Base-by-base conservation (phyloP, 2,113 vertebrate genomes). In the Echinops telfairi region DNA sequence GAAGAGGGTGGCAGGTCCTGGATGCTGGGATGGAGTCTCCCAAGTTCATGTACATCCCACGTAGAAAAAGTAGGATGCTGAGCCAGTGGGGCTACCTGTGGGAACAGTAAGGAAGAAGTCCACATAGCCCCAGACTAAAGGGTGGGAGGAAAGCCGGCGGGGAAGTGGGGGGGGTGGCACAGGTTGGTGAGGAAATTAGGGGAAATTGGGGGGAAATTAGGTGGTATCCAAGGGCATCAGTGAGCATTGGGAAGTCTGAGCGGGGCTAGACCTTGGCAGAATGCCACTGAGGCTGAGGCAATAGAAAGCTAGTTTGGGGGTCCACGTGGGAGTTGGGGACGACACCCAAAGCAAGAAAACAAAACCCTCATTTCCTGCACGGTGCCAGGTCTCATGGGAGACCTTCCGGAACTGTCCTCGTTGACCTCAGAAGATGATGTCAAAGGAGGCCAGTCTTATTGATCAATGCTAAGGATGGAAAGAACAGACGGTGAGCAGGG, bases 1-100 rank as follows among this genome's bases (percentile, higher is more conserved):
- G n/a, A 78, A 31, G 36, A 20, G 4, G 9, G 3, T 9, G 3
- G 3, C 3, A 4, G 25, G 64, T 31, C 8, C 3, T 0, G 1
- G 29, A 60, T 43, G 11, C 4, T 1, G 1, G 29, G 71, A 12
- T 31, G 33, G 27, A n/a, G 36, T 82, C 89, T 64, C 20, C 29
- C 62, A 29, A 89, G 90, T n/a, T 53, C 79, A 25, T 1, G 12
- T n/a, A 15, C 53, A n/a, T 77, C 68, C 25, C 22, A 23, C 66
- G 31, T 8, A 20, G 53, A 36, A 36, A 17, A 33, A 31, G 11
- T 3, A 4, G 1, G 25, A 76, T 47, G 33, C 31, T 29, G 27
- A n/a, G 75, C 58, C 31, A 27, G 6, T 33, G 66, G 43, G n/a
- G 27, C n/a, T 27, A 83, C 12, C 8, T 6, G 53, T 58, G 36